Conservation (phyloP, 2,888 invertebrate genomes). For the Nycteola revayana region DNA sequence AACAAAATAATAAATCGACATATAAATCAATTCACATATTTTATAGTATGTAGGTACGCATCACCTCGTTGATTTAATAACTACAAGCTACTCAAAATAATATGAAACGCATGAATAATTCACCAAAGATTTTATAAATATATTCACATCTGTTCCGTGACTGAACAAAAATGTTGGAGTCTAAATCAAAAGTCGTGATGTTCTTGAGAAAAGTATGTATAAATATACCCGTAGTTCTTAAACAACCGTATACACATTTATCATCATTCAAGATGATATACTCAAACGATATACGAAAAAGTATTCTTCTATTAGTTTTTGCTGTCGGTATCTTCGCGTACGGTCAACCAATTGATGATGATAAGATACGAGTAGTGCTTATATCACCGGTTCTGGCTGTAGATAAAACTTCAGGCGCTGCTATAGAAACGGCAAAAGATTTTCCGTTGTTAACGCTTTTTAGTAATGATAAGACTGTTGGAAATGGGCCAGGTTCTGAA, state of each 20-base stretch:
- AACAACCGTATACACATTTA: constrained; percentile 45
- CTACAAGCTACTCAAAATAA: too few species aligned
- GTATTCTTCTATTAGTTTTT: constrained; percentile 4
- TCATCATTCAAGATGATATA: constrained; percentile 46
- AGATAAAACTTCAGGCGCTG: constrained; percentile 33
- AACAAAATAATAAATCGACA: too few species aligned
- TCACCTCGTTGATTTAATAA: too few species aligned
- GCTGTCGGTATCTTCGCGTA: constrained; percentile 1
- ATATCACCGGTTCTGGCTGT: constrained; percentile 58
- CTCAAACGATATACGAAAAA: constrained; percentile 9
- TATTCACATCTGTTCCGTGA: constrained; percentile 14
- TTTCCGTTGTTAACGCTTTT: constrained; percentile 59
- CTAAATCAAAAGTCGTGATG: constrained; percentile 53
- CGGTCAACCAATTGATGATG: constrained; percentile 10
- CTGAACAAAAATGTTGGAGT: constrained; percentile 11
- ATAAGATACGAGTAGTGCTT: constrained; percentile 42
- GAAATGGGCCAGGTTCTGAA: too few species aligned
- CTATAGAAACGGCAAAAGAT: constrained; percentile 61
- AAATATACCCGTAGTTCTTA: constrained; percentile 61
- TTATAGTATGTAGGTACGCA: too few species aligned
- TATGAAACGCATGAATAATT: too few species aligned
- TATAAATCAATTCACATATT: too few species aligned
- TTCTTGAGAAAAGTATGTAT: constrained; percentile 53
- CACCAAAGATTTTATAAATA: too few species aligned
- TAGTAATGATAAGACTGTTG: constrained; percentile 41